Evolutionary conservation across 2,797 vertebrate genomes (phyloP).

Genomic region (Sebastes variabilis): DNA sequence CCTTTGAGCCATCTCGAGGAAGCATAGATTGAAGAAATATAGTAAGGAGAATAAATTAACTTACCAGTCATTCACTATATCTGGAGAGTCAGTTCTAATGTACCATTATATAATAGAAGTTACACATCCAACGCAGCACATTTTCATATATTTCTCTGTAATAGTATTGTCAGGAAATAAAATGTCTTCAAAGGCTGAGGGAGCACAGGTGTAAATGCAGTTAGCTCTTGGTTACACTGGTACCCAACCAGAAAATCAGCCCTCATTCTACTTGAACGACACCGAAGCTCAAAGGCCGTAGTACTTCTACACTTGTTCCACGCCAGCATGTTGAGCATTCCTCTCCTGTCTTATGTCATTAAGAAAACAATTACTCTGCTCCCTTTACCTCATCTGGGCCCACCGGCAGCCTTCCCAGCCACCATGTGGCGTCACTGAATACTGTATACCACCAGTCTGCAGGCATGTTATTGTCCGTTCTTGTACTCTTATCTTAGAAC

Average conservation of each 20-base stretch:
- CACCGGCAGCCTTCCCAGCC: constrained; percentile 56
- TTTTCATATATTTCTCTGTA: constrained; percentile 1
- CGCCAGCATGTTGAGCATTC: constrained; percentile 54
- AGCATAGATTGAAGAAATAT: neutral
- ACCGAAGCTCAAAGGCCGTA: constrained; percentile 37
- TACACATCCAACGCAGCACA: neutral
- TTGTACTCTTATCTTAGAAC: constrained; percentile 26
- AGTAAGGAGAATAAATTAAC: neutral
- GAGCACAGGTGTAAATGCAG: constrained; percentile 25
- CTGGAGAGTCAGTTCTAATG: constrained; percentile 6
- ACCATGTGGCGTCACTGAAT: constrained; percentile 37
- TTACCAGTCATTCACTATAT: neutral
- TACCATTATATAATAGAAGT: neutral
- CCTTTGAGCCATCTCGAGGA: neutral
- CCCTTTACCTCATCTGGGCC: constrained; percentile 50
- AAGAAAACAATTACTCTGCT: constrained; percentile 76
- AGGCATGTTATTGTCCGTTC: constrained; percentile 19
- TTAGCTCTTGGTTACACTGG: constrained; percentile 49
- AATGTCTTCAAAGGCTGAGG: constrained; percentile 26
- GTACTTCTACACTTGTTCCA: constrained; percentile 50
- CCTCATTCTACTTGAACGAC: constrained; percentile 31
- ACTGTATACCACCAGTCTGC: constrained; percentile 30
- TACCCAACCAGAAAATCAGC: constrained; percentile 62
- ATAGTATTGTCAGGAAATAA: constrained; percentile 27
- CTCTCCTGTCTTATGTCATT: constrained; percentile 74